Conservation (phyloP, 2,797 vertebrate genomes). For the Schizopygopsis malacanthus region DNA sequence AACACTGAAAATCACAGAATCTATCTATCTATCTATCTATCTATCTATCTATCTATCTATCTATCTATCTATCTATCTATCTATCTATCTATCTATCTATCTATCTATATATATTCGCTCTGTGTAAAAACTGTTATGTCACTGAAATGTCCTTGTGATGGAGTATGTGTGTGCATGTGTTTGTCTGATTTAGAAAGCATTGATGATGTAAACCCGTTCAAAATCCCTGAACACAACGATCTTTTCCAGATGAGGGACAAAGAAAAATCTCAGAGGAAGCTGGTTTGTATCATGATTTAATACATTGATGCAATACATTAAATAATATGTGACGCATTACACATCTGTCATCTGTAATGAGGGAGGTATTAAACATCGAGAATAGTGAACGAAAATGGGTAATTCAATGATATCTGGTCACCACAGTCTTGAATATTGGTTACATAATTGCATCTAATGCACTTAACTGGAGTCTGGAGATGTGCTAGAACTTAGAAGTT, state of each 20-base stretch:
- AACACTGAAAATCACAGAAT: neutral
- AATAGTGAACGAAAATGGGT: neutral
- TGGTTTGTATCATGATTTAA: slow-evolving; percentile 66
- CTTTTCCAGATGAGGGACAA: slow-evolving; percentile 76
- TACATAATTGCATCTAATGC: neutral
- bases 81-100: too few relatives aligned
- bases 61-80: too few relatives aligned
- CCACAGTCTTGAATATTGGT: neutral
- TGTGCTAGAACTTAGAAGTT: neutral
- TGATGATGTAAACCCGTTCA: slow-evolving; percentile 81
- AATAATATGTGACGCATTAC: neutral
- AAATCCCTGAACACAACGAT: slow-evolving; percentile 72
- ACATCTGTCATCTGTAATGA: neutral
- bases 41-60: too few relatives aligned
- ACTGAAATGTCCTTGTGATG: slow-evolving; percentile 58
- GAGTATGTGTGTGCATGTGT: slow-evolving; percentile 21
- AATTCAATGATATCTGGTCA: neutral
- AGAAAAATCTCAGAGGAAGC: slow-evolving; percentile 71
- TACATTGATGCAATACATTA: neutral
- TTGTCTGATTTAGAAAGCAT: neutral
- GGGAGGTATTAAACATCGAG: neutral
- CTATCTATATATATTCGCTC: neutral
- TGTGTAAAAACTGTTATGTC: slow-evolving; percentile 63
- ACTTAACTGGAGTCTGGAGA: neutral
- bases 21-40: too few relatives aligned